These are phyloP conservation scores for Adrianichthys oophorus DNA, from an alignment of 2,797 vertebrate species.

Conservation along the genomic window DNA sequence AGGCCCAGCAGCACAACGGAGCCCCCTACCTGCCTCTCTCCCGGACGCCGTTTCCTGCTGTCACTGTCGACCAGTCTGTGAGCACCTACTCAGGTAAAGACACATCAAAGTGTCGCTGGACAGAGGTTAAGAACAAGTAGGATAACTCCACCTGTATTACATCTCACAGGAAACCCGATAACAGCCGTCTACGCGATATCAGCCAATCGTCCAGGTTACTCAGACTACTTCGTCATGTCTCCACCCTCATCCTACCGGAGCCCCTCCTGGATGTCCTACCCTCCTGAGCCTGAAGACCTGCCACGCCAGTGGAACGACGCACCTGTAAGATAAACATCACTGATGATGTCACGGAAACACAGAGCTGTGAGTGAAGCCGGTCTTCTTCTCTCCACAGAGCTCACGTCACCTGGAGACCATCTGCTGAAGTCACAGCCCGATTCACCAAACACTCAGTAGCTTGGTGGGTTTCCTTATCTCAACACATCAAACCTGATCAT, in stretches of 20 bases:
- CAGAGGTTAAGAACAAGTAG: no score
- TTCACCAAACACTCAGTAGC: slow-evolving; percentile 40
- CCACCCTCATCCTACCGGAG: slow-evolving; percentile 91
- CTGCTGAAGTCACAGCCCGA: slow-evolving; percentile 68
- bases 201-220: slow-evolving; percentile 92
- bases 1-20: slow-evolving; percentile 85
- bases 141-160: no score
- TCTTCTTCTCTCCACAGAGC: slow-evolving; percentile 62
- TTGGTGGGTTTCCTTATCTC: slow-evolving; percentile 45
- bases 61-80: slow-evolving; percentile 90
- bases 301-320: slow-evolving; percentile 93
- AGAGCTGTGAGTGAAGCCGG: slow-evolving; percentile 1
- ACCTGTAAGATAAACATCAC: slow-evolving; percentile 71
- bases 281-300: slow-evolving; percentile 89
- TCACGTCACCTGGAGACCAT: slow-evolving; percentile 83
- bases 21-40: slow-evolving; percentile 84
- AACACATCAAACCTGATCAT: neutral
- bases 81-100: slow-evolving; percentile 91
- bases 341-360: neutral
- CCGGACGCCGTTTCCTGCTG: slow-evolving; percentile 86
- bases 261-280: slow-evolving; percentile 96
- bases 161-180: slow-evolving; percentile 88
- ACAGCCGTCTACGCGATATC: slow-evolving; percentile 98
- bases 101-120: no score
- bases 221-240: slow-evolving; percentile 94